Conservation (phyloP, 37 sponge, comb jelly and placozoan genomes). For the Hexactinellida sp. region DNA sequence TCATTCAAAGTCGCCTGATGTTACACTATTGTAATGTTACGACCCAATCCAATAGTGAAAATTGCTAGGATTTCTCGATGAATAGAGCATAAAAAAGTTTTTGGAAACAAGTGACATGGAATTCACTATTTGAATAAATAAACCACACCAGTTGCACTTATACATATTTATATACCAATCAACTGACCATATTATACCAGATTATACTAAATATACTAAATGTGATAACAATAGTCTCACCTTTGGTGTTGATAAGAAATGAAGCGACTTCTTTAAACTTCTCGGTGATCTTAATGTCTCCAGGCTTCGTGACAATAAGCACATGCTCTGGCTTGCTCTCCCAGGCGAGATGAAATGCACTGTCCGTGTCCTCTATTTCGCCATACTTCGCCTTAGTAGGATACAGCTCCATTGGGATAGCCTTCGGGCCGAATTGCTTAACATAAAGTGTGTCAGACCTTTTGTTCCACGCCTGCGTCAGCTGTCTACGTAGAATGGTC, state of each 20-base stretch:
- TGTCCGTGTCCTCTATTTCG: slow-evolving; percentile 36
- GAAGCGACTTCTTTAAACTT: slow-evolving; percentile 56
- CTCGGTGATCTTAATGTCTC: slow-evolving; percentile 51
- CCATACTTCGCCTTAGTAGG: neutral
- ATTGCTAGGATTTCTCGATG: neutral
- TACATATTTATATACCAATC: neutral
- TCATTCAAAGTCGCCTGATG: no score
- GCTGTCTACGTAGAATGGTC: neutral
- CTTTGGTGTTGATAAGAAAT: slow-evolving; percentile 40
- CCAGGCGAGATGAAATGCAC: slow-evolving; percentile 72
- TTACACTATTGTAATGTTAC: neutral
- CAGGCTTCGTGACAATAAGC: slow-evolving; percentile 72
- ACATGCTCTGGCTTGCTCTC: slow-evolving; percentile 30
- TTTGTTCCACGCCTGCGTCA: neutral
- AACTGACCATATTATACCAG: neutral
- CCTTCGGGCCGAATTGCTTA: neutral
- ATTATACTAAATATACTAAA: neutral
- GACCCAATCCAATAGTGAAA: neutral
- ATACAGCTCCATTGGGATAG: neutral
- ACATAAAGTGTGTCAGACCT: neutral
- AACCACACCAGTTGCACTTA: neutral
- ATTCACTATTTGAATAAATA: neutral
- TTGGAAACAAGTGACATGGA: neutral
- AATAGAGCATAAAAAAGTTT: neutral
- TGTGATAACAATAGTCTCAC: neutral